Conservation (phyloP, 2,888 invertebrate species). For the Drosophila phalerata region DNA sequence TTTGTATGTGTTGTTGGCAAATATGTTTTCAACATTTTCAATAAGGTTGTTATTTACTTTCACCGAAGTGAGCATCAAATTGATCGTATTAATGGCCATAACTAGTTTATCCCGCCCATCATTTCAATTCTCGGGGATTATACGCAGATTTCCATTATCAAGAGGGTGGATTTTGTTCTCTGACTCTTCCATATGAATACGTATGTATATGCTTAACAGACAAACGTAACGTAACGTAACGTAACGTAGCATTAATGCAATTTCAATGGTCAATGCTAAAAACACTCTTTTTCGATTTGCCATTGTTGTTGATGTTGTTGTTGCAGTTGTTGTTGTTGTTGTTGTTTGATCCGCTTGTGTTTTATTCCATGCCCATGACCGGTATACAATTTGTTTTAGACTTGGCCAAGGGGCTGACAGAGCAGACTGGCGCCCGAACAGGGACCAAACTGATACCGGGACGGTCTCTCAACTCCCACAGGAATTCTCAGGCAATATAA, state of each 20-base stretch:
- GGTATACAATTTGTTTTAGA: slow-evolving; percentile 70
- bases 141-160: slow-evolving; percentile 84
- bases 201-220: too few species aligned
- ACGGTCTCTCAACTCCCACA: slow-evolving; percentile 67
- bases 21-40: slow-evolving; percentile 73
- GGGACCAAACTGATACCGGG: slow-evolving; percentile 28
- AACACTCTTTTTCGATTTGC: slow-evolving; percentile 84
- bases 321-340: slow-evolving; percentile 36
- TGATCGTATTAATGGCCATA: slow-evolving; percentile 86
- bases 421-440: slow-evolving; percentile 5
- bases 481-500: slow-evolving; percentile 84
- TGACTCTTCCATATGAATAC: neutral
- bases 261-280: slow-evolving; percentile 80
- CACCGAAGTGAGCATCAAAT: slow-evolving; percentile 85
- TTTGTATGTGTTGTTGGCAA: slow-evolving; percentile 25
- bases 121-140: slow-evolving; percentile 84
- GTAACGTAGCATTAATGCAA: slow-evolving; percentile 78
- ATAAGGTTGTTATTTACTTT: slow-evolving; percentile 83
- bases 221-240: slow-evolving; percentile 48
- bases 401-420: slow-evolving; percentile 21
- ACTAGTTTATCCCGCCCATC: slow-evolving; percentile 86
- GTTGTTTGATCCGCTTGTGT: slow-evolving; percentile 78
- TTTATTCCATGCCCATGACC: slow-evolving; percentile 59
- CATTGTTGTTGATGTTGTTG: slow-evolving; percentile 34
- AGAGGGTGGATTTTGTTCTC: slow-evolving; percentile 36